Base-by-base conservation (phyloP, 2,888 invertebrate species). In the Eupithecia exiguata region DNA sequence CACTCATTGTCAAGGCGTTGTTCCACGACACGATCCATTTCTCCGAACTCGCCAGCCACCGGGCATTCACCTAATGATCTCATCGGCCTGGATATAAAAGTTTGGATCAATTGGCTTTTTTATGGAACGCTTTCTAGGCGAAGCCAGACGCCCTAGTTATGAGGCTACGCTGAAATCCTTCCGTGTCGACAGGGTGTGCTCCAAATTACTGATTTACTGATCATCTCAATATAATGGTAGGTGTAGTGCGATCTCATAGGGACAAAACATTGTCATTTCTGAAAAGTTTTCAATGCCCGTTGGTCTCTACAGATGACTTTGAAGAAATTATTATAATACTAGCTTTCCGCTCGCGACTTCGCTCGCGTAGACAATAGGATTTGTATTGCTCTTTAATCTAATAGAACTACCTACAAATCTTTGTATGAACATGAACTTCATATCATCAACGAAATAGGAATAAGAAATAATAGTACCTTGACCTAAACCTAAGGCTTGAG, bases 61-160 rank as follows among this genome's bases (percentile, higher is more conserved):
- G 92, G 92, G 86, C 93, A 82, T 93, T 93, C 93, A 93, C 92
- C 93, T 86, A 88, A 88, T 94, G 93, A 94, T 91, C 90, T 93
- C 93, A 94, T 91, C 91, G 92, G 81, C 88, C 91, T 86, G 90
- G 89, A 92, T 40, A 92, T 91, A 92, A 92, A 92, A 92, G 89
- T 84, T 91, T 89, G 88, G 88, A 89, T 86, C 92, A 93, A 93
- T 93, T 91, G 92, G 89, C 89, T 91, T 89, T 89, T 91, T 90
- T 92, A 91, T 91, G 84, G 88, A 84, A 87, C 88, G 87, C 90
- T 92, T 92, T 92, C 91, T 89, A 87, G 85, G 80, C 87, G 85
- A 87, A 88, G 85, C 88, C 89, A 88, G 89, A 88, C 86, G 92
- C 72, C 85, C 91, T 84, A 90, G 80, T 89, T 91, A 88, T 84